phyloP scores from a whole-genome alignment of 1,140 invertebrate genomes.

The Laodelphax striatellus region DNA sequence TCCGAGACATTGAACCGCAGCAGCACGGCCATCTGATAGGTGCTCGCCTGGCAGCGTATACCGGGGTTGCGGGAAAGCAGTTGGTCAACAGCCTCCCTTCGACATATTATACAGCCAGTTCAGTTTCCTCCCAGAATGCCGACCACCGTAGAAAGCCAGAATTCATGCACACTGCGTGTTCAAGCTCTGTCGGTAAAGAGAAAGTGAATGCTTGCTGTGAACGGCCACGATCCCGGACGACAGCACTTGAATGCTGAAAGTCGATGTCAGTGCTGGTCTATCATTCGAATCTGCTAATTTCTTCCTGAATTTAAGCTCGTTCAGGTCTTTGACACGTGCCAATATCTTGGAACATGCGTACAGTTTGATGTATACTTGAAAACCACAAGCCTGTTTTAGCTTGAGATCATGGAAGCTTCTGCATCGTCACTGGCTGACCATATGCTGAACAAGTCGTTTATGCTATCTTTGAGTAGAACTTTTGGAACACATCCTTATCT shows the following conservation, averaged over 20 bases:
- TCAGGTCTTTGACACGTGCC: constrained; percentile 97
- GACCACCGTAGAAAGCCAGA: constrained; percentile 87
- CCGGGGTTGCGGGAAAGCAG: constrained; percentile 83
- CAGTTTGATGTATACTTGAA: constrained; percentile 98
- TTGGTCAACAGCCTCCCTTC: constrained; percentile 92
- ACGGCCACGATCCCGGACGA: constrained; percentile 98
- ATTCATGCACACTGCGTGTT: constrained; percentile 91
- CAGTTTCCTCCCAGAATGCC: constrained; percentile 93
- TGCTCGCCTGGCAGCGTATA: constrained; percentile 88
- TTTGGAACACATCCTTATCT: constrained; percentile 99
- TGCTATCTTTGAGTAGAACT: constrained; percentile 99
- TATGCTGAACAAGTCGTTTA: constrained; percentile 91
- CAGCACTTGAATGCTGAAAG: constrained; percentile 90
- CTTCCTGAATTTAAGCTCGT: constrained; percentile 81
- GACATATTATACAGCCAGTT: constrained; percentile 98
- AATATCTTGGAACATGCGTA: constrained; percentile 99
- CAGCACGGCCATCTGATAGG: constrained; percentile 98
- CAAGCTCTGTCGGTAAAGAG: constrained; percentile 84
- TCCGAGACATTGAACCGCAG: constrained; percentile 87
- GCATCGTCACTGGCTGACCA: constrained; percentile 98
- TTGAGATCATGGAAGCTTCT: constrained; percentile 99
- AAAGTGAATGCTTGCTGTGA: constrained; percentile 87
- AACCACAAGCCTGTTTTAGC: constrained; percentile 97
- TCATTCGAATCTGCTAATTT: constrained; percentile 55
- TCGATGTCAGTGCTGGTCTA: constrained; percentile 73